Percentiles rank a stretch among this genome's conserved stretches.
These are phyloP conservation scores for Drosophila watanabei DNA, from an alignment of 1,140 invertebrate species.

Conservation along the genomic window DNA sequence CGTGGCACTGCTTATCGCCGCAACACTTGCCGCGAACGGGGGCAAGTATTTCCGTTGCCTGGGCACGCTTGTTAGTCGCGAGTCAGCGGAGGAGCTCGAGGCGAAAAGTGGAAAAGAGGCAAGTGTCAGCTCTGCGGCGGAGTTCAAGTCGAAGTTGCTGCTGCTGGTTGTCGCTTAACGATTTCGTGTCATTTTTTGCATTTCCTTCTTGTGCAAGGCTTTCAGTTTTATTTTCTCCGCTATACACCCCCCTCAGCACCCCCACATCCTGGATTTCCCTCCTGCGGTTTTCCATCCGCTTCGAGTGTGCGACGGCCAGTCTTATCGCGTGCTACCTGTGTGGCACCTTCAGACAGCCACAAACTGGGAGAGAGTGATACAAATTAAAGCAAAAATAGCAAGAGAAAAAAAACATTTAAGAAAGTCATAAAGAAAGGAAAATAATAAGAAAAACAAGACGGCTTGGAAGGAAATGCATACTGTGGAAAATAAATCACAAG, in stretches of 20 bases:
- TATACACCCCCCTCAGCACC: not conserved
- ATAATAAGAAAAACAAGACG: slow-evolving; percentile 35
- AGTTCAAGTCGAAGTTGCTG: slow-evolving; percentile 35
- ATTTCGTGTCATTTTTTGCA: slow-evolving; percentile 83
- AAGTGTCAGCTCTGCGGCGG: slow-evolving; percentile 39
- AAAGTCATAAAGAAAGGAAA: slow-evolving; percentile 8
- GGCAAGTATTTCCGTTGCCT: slow-evolving; percentile 76
- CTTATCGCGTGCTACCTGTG: slow-evolving; percentile 76
- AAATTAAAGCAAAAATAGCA: slow-evolving; percentile 54
- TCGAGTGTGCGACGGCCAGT: slow-evolving; percentile 57
- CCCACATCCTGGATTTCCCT: slow-evolving; percentile 7
- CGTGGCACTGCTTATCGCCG: slow-evolving; percentile 69
- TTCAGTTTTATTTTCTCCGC: slow-evolving; percentile 59
- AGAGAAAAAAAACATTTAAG: not conserved
- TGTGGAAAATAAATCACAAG: slow-evolving; percentile 61
- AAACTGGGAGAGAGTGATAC: slow-evolving; percentile 46
- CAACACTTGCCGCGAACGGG: slow-evolving; percentile 70
- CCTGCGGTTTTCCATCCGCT: slow-evolving; percentile 59
- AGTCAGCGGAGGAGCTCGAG: slow-evolving; percentile 6
- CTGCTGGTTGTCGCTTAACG: slow-evolving; percentile 64
- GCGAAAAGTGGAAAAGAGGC: slow-evolving; percentile 20
- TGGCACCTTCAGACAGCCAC: slow-evolving; percentile 62
- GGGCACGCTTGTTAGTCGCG: slow-evolving; percentile 73
- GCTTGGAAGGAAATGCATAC: slow-evolving; percentile 38
- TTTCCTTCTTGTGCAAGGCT: slow-evolving; percentile 71